Evolutionary conservation across 2,113 vertebrate genomes (phyloP).

Genomic region (Phocoena phocoena): DNA sequence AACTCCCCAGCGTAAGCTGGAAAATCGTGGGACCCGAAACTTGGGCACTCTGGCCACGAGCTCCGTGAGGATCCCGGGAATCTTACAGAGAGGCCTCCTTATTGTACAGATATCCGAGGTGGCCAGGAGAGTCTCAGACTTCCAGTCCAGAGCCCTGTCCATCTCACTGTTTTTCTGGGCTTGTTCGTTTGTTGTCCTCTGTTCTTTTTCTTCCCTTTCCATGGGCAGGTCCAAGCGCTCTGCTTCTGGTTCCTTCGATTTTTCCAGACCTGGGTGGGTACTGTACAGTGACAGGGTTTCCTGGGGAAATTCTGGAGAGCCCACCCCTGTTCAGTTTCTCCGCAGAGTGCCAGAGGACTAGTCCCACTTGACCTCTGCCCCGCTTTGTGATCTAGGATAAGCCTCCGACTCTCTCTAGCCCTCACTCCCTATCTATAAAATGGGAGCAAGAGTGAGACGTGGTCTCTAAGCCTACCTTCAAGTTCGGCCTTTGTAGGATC

Average conservation of each 20-base stretch:
- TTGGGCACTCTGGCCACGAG: not conserved
- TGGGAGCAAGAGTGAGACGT: not conserved
- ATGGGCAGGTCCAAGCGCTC: not conserved
- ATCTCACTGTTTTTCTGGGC: fast-evolving
- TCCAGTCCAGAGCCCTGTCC: not conserved
- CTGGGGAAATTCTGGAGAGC: not conserved
- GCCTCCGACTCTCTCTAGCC: not conserved
- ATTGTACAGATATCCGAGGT: not conserved
- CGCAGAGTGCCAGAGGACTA: not conserved
- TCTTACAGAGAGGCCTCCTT: not conserved
- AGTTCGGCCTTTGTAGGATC: not conserved
- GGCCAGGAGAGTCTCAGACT: not conserved
- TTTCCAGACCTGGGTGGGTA: not conserved
- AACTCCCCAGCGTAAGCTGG: not conserved
- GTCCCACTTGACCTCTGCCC: constrained; percentile 32
- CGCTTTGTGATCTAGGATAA: not conserved
- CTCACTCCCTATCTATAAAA: too few species aligned
- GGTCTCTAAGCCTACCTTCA: not conserved
- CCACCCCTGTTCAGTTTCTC: not conserved
- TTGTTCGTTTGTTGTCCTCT: not conserved
- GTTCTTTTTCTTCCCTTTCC: not conserved
- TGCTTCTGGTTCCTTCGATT: not conserved
- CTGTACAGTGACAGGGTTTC: not conserved
- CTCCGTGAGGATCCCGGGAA: not conserved
- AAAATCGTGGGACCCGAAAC: not conserved